phyloP scores from a whole-genome alignment of 1,140 invertebrate genomes.

The Aphelinus atriplicis region DNA sequence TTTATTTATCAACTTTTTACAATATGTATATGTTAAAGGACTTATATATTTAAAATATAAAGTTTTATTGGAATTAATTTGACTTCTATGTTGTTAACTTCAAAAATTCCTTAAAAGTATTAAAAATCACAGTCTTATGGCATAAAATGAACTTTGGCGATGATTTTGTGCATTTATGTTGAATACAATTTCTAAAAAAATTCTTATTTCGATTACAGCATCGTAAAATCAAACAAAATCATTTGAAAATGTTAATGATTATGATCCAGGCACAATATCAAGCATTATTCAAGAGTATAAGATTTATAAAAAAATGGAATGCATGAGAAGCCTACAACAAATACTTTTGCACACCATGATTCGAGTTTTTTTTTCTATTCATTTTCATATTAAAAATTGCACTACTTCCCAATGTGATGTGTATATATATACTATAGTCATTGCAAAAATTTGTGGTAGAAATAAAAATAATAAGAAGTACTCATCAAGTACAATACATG shows the following conservation, averaged over 20 bases:
- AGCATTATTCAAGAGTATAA: conserved; percentile 12
- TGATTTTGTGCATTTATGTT: conserved; percentile 27
- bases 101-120: conserved; percentile 16
- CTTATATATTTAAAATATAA: conserved; percentile 36
- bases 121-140: conserved; percentile 32
- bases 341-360: not conserved
- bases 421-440: not conserved
- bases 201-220: conserved; percentile 1
- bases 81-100: conserved; percentile 23
- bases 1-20: conserved; percentile 40
- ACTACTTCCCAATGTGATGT: too few species aligned
- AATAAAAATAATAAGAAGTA: conserved; percentile 21
- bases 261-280: conserved; percentile 17
- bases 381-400: too few species aligned
- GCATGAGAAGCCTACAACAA: conserved; percentile 16
- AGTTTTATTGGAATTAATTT: conserved; percentile 11
- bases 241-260: conserved; percentile 6
- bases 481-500: not conserved
- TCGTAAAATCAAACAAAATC: not conserved
- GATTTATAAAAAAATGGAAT: not conserved
- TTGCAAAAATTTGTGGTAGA: conserved; percentile 1
- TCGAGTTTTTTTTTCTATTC: not conserved
- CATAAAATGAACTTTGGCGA: conserved; percentile 25
- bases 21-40: conserved; percentile 31
- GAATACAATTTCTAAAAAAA: conserved; percentile 9